phyloP scores from a whole-genome alignment of 2,797 vertebrate species.

The Cyclopterus lumpus region DNA sequence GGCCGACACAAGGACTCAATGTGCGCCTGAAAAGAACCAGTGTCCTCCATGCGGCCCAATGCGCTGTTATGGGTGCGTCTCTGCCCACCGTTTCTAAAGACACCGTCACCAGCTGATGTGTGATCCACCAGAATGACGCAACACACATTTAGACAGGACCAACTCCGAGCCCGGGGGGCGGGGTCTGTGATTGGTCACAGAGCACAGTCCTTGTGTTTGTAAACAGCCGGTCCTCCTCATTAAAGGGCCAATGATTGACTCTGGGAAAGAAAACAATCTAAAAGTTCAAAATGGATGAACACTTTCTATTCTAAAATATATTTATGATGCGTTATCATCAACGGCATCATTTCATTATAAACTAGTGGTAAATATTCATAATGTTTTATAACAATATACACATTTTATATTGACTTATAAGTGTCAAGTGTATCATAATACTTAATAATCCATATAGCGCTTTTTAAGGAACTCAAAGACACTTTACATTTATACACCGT shows the following conservation, averaged over 20 bases:
- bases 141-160: neutral
- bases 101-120: constrained; percentile 44
- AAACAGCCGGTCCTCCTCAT: constrained; percentile 1
- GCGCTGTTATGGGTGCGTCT: constrained; percentile 51
- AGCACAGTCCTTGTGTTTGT: constrained; percentile 26
- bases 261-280: neutral
- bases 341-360: too few species aligned
- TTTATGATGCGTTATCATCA: neutral
- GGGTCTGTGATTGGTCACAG: constrained; percentile 14
- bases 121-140: neutral
- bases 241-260: constrained; percentile 61
- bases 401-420: neutral
- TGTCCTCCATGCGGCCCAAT: constrained; percentile 48
- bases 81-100: constrained; percentile 67
- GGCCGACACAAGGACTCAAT: constrained; percentile 67
- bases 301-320: neutral
- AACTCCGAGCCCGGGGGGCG: too few species aligned
- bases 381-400: neutral
- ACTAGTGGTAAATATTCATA: neutral
- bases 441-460: too few species aligned
- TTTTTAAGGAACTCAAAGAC: too few species aligned
- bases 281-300: neutral
- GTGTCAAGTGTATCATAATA: neutral
- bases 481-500: too few species aligned
- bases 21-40: constrained; percentile 49